Conservation (phyloP, 2,113 vertebrate species). For the Syrmaticus mikado region DNA sequence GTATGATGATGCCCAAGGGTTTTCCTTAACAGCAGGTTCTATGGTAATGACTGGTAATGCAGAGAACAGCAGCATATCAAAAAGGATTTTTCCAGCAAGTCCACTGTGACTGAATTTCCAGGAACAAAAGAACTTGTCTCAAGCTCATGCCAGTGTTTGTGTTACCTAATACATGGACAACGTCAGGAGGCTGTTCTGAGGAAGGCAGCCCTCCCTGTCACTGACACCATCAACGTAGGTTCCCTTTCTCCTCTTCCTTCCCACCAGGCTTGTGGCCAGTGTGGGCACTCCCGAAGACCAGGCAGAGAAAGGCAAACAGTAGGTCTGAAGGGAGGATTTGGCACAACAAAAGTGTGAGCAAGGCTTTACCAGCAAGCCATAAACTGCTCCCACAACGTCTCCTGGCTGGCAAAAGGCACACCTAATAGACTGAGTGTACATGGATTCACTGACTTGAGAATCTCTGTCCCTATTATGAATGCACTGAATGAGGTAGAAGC, state of each 20-base stretch:
- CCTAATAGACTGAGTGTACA: neutral
- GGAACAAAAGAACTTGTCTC: neutral
- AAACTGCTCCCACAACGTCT: neutral
- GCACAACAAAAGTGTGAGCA: neutral
- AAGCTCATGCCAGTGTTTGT: neutral
- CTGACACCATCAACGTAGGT: rapidly evolving
- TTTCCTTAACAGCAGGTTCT: neutral
- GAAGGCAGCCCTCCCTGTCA: neutral
- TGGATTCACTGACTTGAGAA: neutral
- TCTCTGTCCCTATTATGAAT: neutral
- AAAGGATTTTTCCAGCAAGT: neutral
- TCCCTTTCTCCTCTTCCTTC: neutral
- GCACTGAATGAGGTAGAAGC: neutral
- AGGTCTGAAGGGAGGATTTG: neutral
- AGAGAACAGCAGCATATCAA: neutral
- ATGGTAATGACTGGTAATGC: neutral
- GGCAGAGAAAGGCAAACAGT: neutral
- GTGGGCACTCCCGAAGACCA: neutral
- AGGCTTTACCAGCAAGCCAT: neutral
- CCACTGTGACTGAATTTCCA: neutral
- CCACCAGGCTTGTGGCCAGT: rapidly evolving
- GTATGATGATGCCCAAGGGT: neutral
- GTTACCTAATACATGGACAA: neutral
- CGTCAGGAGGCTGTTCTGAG: neutral
- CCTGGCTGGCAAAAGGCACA: neutral